Base-by-base conservation (phyloP, 2,888 invertebrate genomes). In the Theristus sp. region DNA sequence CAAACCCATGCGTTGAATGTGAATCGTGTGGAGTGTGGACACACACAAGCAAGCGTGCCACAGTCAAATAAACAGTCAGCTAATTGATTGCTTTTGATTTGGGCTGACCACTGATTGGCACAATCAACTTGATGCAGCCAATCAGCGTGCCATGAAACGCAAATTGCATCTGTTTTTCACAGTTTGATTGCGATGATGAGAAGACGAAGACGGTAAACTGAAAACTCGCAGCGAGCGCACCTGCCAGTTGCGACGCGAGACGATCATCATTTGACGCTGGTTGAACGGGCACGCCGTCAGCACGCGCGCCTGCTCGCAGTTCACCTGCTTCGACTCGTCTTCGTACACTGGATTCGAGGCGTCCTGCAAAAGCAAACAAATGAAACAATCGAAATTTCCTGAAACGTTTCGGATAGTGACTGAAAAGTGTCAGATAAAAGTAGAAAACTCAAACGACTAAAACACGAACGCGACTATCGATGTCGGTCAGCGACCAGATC, bases 241-340 rank as follows among this genome's bases (percentile, higher is more conserved):
- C 82, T 96, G 94, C 84, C 96, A 98, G 75, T 89, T 89, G 73
- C 90, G 90, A 0, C 90, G 87, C 73, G 93, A 93, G 1, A 98
- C 91, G 58, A 98, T 88, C 20, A 99, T 81, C 30, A 98, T 91
- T 0, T 94, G 94, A 58, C 96, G 82, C 72, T 94, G 93, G 77
- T 96, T 96, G 75, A 88, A 88, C 0, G 87, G 82, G 73, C 94
- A 96, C 71, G 94, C 94, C 68, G 87, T 87, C 73, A 96, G 81
- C 0, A 86, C 87, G 54, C 90, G 82, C 0, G 94, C 93, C 78
- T 93, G 93, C 58, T 91, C 78, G 68, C 93, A 90, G 1, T 89
- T 83, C 58, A 98, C 88, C 69, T 93, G 89, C 74, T 96, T 98
- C 57, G 93, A 93, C 74, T 99, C 98, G 74, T 94, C 80, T 75